Conservation (phyloP, 2,888 invertebrate genomes). For the Diplazon laetatorius region DNA sequence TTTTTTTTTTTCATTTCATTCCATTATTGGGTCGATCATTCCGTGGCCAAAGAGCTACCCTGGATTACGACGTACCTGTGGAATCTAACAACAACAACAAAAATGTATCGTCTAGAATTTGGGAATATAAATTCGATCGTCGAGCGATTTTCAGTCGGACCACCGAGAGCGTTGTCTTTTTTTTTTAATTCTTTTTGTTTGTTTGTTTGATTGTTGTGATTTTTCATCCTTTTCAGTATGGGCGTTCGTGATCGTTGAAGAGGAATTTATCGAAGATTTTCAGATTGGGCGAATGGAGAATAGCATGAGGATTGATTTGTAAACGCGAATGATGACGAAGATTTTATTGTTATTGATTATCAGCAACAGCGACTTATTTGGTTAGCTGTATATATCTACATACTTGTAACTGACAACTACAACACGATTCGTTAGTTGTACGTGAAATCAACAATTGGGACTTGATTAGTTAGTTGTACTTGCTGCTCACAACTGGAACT, state of each 20-base stretch:
- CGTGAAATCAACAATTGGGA: too few relatives aligned
- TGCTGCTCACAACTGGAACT: too few relatives aligned
- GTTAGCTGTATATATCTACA: too few relatives aligned
- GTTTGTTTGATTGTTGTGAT: not conserved
- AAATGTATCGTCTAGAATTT: slow-evolving; percentile 32
- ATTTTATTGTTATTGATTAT: too few relatives aligned
- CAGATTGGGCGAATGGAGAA: too few relatives aligned
- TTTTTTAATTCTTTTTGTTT: not conserved
- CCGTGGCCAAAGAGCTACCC: slow-evolving; percentile 44
- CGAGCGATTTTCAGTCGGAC: slow-evolving; percentile 57
- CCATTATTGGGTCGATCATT: slow-evolving; percentile 55
- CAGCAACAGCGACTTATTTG: too few relatives aligned
- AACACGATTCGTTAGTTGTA: too few relatives aligned
- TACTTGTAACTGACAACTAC: too few relatives aligned
- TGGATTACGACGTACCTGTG: slow-evolving; percentile 54
- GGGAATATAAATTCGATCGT: slow-evolving; percentile 48
- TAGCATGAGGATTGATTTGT: too few relatives aligned
- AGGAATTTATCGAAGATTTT: too few relatives aligned
- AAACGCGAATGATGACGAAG: too few relatives aligned
- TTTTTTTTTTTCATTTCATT: slow-evolving; percentile 26
- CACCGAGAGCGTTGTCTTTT: slow-evolving; percentile 49
- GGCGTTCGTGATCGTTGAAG: not conserved
- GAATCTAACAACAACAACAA: slow-evolving; percentile 11
- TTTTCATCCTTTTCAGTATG: not conserved
- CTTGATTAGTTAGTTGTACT: too few relatives aligned